A percentile compares a stretch with the other conserved stretches of the same genome.
phyloP scores from a whole-genome alignment of 2,888 invertebrate species.

The Drosophila nigricruria region DNA sequence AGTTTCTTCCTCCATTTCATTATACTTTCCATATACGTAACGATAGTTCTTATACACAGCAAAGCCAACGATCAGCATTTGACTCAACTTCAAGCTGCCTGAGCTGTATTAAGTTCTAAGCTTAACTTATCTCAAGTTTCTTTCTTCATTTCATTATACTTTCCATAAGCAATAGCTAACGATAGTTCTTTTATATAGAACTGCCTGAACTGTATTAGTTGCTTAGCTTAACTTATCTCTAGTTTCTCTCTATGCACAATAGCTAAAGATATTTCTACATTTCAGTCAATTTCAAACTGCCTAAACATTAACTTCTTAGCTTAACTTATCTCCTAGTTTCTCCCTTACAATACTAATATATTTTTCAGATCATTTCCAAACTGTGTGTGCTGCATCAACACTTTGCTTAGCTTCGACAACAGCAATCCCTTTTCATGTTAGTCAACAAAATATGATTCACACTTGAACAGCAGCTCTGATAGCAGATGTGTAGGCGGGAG shows the following conservation, averaged over 20 bases:
- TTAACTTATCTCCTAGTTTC: too few species aligned
- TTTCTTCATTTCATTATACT: too few species aligned
- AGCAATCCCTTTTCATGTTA: constrained; percentile 6
- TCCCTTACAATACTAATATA: neutral
- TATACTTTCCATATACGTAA: too few species aligned
- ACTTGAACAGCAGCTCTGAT: constrained; percentile 6
- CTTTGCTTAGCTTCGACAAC: neutral
- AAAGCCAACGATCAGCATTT: too few species aligned
- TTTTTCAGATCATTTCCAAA: neutral
- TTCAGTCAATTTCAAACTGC: too few species aligned
- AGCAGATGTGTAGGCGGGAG: neutral
- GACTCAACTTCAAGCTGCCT: neutral
- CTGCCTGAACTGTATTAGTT: neutral
- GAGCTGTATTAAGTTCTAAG: neutral
- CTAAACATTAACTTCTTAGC: neutral
- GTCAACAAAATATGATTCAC: constrained; percentile 17
- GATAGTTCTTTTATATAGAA: neutral
- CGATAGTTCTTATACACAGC: neutral
- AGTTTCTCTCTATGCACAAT: neutral
- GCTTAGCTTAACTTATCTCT: neutral
- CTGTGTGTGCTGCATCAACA: neutral
- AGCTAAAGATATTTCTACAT: neutral
- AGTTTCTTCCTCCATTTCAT: too few species aligned
- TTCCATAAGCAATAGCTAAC: neutral
- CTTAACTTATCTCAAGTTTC: neutral